Evolutionary conservation across 1,140 invertebrate species (phyloP).

Genomic region (Mesaphorura yosii): DNA sequence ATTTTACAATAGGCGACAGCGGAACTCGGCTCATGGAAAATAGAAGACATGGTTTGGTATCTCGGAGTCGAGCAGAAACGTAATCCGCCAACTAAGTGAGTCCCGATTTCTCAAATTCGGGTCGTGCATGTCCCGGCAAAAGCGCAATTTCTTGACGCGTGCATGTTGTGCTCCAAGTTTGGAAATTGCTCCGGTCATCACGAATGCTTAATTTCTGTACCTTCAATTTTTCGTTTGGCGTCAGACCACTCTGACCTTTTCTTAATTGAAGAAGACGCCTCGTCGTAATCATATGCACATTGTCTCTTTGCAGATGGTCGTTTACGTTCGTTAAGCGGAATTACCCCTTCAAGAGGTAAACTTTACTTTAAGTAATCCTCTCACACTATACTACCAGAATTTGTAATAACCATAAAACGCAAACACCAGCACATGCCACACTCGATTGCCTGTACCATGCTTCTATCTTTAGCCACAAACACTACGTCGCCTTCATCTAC

Average conservation of each 20-base stretch:
- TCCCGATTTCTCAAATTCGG: too few relatives aligned
- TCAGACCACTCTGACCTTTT: neutral
- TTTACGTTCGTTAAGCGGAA: conserved; percentile 19
- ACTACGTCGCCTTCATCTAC: too few relatives aligned
- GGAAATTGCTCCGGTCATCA: neutral
- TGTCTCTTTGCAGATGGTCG: conserved; percentile 15
- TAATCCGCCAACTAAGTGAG: conserved; percentile 56
- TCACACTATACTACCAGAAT: too few relatives aligned
- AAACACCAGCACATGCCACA: too few relatives aligned
- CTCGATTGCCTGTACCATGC: too few relatives aligned
- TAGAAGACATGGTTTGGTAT: conserved; percentile 64
- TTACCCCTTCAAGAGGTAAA: conserved; percentile 19
- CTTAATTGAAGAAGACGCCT: too few relatives aligned
- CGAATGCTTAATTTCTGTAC: neutral
- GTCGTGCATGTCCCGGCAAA: too few relatives aligned
- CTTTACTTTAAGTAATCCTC: too few relatives aligned
- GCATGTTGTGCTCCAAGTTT: neutral
- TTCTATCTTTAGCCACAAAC: too few relatives aligned
- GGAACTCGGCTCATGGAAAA: conserved; percentile 56
- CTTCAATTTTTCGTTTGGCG: neutral
- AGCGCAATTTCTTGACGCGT: too few relatives aligned
- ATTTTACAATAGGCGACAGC: conserved; percentile 50
- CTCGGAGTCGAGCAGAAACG: conserved; percentile 65
- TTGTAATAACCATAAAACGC: too few relatives aligned
- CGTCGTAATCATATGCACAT: too few relatives aligned